Evolutionary conservation across 2,888 invertebrate genomes (phyloP).

Genomic region (Anticlea derivata): DNA sequence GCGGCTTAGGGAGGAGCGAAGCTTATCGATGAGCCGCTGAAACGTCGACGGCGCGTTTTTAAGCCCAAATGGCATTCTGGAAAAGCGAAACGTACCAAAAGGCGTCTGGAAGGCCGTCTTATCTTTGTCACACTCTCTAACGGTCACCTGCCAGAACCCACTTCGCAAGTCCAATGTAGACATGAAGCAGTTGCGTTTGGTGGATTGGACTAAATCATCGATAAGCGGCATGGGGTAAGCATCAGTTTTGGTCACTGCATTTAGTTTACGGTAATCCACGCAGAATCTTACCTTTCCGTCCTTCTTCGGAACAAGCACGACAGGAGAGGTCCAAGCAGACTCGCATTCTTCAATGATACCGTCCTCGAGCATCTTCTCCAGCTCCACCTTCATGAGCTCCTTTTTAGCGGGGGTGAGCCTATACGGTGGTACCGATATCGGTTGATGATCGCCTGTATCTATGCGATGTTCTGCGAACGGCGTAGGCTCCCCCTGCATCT

Average conservation of each 20-base stretch:
- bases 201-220: neutral
- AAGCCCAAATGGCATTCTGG: constrained; percentile 8
- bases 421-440: too few relatives aligned
- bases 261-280: neutral
- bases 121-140: too few relatives aligned
- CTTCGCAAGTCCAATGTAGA: too few relatives aligned
- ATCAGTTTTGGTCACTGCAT: neutral
- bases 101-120: constrained; percentile 16
- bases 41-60: constrained; percentile 1
- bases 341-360: too few relatives aligned
- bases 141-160: too few relatives aligned
- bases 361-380: too few relatives aligned
- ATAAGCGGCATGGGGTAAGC: neutral
- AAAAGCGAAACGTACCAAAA: constrained; percentile 11
- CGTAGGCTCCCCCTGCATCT: neutral
- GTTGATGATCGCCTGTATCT: neutral
- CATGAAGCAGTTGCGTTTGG: too few relatives aligned
- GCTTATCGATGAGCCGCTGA: neutral
- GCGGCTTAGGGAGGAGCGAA: too few relatives aligned
- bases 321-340: neutral
- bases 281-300: neutral
- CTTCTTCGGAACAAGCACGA: neutral
- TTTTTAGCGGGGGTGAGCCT: too few relatives aligned
- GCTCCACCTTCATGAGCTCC: neutral
- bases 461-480: neutral